A percentile compares a stretch with the other conserved stretches of the same genome.
phyloP scores from a whole-genome alignment of 2,888 invertebrate species.

The Tenthredo distinguenda region DNA sequence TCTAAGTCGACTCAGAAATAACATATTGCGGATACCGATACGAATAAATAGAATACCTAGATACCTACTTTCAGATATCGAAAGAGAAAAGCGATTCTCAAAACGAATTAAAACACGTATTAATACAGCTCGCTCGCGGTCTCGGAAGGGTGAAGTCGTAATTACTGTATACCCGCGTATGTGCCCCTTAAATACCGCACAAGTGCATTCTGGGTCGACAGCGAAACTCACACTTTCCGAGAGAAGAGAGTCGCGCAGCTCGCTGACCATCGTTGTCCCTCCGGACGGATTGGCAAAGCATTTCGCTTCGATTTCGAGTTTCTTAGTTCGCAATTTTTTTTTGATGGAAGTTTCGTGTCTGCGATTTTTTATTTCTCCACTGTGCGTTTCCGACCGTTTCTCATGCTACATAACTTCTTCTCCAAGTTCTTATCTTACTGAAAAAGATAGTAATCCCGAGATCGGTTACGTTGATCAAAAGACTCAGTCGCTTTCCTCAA shows the following conservation, averaged over 20 bases:
- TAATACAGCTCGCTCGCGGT: background rate
- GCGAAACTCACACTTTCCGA: constrained; percentile 42
- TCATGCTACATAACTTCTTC: background rate
- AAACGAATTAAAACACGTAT: background rate
- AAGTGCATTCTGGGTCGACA: constrained; percentile 38
- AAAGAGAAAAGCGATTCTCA: background rate
- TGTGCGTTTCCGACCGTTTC: background rate
- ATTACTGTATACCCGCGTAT: background rate
- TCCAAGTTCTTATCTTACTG: background rate
- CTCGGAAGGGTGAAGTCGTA: background rate
- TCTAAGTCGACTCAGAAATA: background rate
- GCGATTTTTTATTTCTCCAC: background rate
- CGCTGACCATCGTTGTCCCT: constrained; percentile 36
- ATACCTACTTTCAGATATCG: background rate
- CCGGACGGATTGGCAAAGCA: background rate
- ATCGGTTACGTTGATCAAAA: constrained; percentile 3
- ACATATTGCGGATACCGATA: background rate
- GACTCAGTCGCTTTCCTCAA: background rate
- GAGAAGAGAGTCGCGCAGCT: constrained; percentile 10
- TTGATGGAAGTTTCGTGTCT: background rate
- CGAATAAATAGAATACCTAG: background rate
- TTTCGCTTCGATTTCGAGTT: background rate
- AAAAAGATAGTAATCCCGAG: background rate
- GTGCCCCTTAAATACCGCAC: constrained; percentile 19
- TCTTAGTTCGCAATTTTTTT: background rate